Evolutionary conservation across 2,888 invertebrate species (phyloP).

Genomic region (Noctua comes): DNA sequence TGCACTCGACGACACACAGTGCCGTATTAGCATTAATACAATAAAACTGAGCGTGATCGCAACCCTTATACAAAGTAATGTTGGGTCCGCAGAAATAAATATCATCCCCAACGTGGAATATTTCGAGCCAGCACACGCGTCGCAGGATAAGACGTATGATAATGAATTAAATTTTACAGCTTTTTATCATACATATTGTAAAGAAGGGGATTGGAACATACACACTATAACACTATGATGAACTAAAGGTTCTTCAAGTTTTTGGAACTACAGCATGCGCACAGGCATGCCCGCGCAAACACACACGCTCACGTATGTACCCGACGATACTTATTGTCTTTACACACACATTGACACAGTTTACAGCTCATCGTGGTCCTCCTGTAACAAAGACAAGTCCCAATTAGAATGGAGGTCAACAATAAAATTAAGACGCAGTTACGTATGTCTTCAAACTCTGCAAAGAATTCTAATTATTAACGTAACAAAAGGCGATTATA

Average conservation of each 20-base stretch:
- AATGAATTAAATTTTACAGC: conserved; percentile 64
- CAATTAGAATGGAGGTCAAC: conserved; percentile 43
- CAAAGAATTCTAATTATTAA: conserved; percentile 31
- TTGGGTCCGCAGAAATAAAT: conserved; percentile 70
- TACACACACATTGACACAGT: conserved; percentile 73
- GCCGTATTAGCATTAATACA: conserved; percentile 74
- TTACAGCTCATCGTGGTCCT: conserved; percentile 89
- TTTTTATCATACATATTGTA: conserved; percentile 61
- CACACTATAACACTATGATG: conserved; percentile 66
- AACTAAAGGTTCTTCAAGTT: conserved; percentile 65
- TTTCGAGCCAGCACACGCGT: conserved; percentile 76
- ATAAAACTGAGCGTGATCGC: conserved; percentile 70
- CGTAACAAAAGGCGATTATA: conserved; percentile 18
- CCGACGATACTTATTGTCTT: conserved; percentile 82
- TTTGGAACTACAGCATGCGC: conserved; percentile 60
- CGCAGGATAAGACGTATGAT: conserved; percentile 51
- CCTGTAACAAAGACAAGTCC: conserved; percentile 78
- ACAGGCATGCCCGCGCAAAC: conserved; percentile 63
- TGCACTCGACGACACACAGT: conserved; percentile 76
- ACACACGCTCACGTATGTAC: conserved; percentile 72
- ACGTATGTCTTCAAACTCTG: not conserved
- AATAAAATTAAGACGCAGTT: conserved; percentile 22
- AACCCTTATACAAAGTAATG: conserved; percentile 65
- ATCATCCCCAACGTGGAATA: conserved; percentile 78
- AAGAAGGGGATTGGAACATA: conserved; percentile 66